phyloP scores from a whole-genome alignment of 2,888 invertebrate species.

The Conomelus anceps region DNA sequence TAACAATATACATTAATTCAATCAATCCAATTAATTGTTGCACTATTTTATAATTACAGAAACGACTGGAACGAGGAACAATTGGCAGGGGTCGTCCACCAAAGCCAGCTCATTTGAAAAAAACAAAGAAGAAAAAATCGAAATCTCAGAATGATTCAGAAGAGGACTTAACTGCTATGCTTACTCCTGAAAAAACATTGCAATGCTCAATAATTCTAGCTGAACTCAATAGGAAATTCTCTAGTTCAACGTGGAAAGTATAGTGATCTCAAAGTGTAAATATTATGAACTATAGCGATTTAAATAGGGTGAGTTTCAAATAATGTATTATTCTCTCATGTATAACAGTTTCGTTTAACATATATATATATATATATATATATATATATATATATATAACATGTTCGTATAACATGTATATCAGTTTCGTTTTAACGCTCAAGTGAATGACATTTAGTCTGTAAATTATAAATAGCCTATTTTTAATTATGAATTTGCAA shows the following conservation, averaged over 20 bases:
- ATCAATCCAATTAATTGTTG: neutral
- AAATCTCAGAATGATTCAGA: constrained; percentile 33
- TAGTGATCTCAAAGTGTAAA: neutral
- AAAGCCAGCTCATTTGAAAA: constrained; percentile 26
- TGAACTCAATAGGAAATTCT: constrained; percentile 73
- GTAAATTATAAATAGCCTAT: too few species aligned
- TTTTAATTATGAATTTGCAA: too few species aligned
- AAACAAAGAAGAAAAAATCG: constrained; percentile 35
- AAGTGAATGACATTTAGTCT: too few species aligned
- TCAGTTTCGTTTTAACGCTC: neutral
- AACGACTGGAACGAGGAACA: constrained; percentile 22
- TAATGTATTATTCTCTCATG: neutral
- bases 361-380: neutral
- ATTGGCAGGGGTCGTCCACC: constrained; percentile 27
- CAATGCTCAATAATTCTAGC: constrained; percentile 67
- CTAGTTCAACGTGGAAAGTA: constrained; percentile 60
- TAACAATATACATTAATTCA: neutral
- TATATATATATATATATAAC: neutral
- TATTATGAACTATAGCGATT: neutral
- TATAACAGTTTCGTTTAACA: neutral
- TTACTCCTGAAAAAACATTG: constrained; percentile 57
- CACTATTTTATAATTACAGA: constrained; percentile 20
- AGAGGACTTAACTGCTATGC: constrained; percentile 32
- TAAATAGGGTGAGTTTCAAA: neutral
- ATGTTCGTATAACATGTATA: neutral